Evolutionary conservation across 2,113 vertebrate genomes (phyloP).

Genomic region (Hippocampus barbouri): DNA sequence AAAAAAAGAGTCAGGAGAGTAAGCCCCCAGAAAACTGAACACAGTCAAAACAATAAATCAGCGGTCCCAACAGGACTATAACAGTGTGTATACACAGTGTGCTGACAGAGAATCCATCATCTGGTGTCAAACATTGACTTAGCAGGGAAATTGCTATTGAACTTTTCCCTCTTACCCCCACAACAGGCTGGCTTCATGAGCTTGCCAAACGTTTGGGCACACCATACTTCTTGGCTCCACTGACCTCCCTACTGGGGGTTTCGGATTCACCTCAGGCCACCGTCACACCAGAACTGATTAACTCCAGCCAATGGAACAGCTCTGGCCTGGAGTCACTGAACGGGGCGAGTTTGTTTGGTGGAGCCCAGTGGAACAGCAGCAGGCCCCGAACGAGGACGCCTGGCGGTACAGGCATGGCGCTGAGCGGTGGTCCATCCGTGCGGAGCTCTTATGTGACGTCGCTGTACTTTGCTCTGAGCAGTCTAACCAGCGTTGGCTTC

Average conservation of each 20-base stretch:
- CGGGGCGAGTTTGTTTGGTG: conserved; percentile 35
- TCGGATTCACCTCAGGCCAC: conserved; percentile 51
- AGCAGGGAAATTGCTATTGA: not conserved
- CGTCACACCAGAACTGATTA: conserved; percentile 44
- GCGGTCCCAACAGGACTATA: not conserved
- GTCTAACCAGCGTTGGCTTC: conserved; percentile 79
- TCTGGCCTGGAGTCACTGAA: conserved; percentile 42
- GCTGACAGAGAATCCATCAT: conserved; percentile 15
- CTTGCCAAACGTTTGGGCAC: conserved; percentile 76
- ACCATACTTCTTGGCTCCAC: conserved; percentile 70
- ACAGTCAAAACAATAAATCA: not conserved
- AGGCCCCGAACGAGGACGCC: conserved; percentile 26
- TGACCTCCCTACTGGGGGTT: conserved; percentile 63
- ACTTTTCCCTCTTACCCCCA: conserved; percentile 10
- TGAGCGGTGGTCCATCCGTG: conserved; percentile 73
- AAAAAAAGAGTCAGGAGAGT: not conserved
- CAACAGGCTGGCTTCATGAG: conserved; percentile 78
- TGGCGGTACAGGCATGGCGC: conserved; percentile 41
- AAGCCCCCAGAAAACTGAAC: not conserved
- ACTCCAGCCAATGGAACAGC: conserved; percentile 65
- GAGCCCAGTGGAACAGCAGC: conserved; percentile 58
- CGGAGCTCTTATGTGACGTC: conserved; percentile 80
- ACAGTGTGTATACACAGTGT: not conserved
- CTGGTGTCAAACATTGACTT: conserved; percentile 8
- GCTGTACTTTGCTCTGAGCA: conserved; percentile 81